Evolutionary conservation across 2,113 vertebrate species (phyloP).

Genomic region (Melanocharis versteri): DNA sequence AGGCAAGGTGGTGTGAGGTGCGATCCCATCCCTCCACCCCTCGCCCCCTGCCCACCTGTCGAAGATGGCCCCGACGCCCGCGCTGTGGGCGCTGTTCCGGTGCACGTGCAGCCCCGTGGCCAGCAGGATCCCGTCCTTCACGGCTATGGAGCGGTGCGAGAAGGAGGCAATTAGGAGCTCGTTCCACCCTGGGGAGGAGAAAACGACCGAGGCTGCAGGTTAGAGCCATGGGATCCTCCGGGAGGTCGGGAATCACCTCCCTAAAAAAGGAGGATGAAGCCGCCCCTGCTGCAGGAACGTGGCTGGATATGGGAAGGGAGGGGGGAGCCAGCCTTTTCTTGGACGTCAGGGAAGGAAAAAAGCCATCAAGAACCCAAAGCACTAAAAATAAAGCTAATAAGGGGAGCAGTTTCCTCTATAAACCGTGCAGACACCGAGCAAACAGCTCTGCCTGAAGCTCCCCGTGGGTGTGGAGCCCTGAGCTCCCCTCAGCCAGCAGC

Average conservation of each 20-base stretch:
- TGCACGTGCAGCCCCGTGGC: constrained; percentile 96
- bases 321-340: not conserved
- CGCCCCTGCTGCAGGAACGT: accelerated
- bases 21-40: not conserved
- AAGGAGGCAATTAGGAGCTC: constrained; percentile 98
- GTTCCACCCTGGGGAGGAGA: constrained; percentile 86
- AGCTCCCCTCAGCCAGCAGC: not conserved
- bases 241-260: accelerated
- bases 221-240: not conserved
- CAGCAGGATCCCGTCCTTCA: constrained; percentile 95
- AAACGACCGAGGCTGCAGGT: not conserved
- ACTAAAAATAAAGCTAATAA: not conserved
- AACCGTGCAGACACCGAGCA: not conserved
- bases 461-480: not conserved
- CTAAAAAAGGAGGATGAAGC: not conserved
- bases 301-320: not conserved
- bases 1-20: not conserved
- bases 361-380: not conserved
- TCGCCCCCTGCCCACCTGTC: constrained; percentile 89
- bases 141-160: constrained; percentile 94
- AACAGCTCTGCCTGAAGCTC: not conserved
- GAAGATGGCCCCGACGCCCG: constrained; percentile 97
- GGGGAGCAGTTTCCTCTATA: not conserved
- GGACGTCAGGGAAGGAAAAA: not conserved
- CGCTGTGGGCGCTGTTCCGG: constrained; percentile 96